Evolutionary conservation across 1,140 invertebrate genomes (phyloP).

Genomic region (Nixonia krombeini): DNA sequence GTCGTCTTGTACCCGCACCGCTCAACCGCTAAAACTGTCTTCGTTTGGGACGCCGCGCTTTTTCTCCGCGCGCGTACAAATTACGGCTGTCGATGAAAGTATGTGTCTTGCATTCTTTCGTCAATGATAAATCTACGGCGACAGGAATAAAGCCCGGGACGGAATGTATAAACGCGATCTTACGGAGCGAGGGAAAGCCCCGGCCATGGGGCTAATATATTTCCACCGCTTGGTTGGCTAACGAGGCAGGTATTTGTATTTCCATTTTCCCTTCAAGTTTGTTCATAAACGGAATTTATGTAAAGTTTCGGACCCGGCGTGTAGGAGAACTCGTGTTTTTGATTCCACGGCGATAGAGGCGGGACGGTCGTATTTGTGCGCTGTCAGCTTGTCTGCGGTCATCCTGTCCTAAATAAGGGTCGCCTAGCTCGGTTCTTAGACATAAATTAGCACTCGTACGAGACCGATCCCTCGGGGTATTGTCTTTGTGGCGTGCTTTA

Average conservation of each 20-base stretch:
- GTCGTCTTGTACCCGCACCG: too few species aligned
- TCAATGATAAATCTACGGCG: too few species aligned
- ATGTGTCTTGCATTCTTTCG: too few species aligned
- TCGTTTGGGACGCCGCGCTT: too few species aligned
- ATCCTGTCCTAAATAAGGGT: conserved; percentile 53
- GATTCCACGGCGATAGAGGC: conserved; percentile 43
- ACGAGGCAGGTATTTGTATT: conserved; percentile 31
- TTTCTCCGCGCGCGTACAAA: too few species aligned
- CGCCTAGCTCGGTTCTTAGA: conserved; percentile 50
- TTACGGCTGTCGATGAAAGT: too few species aligned
- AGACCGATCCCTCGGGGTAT: conserved; percentile 50
- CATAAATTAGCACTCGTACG: conserved; percentile 53
- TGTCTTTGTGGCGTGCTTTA: conserved; percentile 48
- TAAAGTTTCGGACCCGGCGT: conserved; percentile 43
- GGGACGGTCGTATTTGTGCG: conserved; percentile 47
- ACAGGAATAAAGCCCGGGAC: too few species aligned
- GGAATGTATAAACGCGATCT: too few species aligned
- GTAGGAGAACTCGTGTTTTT: conserved; percentile 41
- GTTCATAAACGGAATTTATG: conserved; percentile 49
- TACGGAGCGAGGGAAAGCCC: too few species aligned
- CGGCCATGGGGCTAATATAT: not conserved
- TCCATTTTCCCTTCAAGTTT: conserved; percentile 30
- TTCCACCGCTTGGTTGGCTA: conserved; percentile 23
- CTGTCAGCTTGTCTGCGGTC: conserved; percentile 51
- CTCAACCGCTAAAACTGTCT: too few species aligned